phyloP scores from a whole-genome alignment of 1,140 invertebrate species.

The Drosophila lowei region DNA sequence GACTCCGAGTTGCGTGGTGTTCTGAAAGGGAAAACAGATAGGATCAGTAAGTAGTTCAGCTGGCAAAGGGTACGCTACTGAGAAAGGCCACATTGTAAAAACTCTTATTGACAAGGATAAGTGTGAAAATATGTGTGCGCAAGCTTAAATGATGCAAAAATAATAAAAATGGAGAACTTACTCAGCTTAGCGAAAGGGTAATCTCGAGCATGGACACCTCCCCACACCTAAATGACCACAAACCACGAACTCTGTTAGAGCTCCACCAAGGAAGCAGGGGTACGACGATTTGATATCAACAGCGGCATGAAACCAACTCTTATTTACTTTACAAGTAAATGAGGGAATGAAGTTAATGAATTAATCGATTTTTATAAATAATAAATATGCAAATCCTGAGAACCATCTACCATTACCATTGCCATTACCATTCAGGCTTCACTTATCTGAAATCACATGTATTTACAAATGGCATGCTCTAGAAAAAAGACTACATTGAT shows the following conservation, averaged over 20 bases:
- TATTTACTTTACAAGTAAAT: neutral
- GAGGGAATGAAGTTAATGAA: too few species aligned
- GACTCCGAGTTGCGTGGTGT: slow-evolving; percentile 72
- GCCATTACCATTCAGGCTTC: slow-evolving; percentile 13
- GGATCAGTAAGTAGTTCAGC: neutral
- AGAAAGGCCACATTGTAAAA: slow-evolving; percentile 15
- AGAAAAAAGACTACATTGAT: slow-evolving; percentile 23
- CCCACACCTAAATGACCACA: neutral
- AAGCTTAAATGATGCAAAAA: slow-evolving; percentile 1
- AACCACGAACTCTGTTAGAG: neutral
- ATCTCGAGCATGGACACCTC: slow-evolving; percentile 36
- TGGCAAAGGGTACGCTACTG: neutral
- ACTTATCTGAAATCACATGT: slow-evolving; percentile 23
- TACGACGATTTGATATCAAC: neutral
- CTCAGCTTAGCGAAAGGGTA: slow-evolving; percentile 48
- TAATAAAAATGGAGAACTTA: slow-evolving; percentile 53
- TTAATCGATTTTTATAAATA: slow-evolving; percentile 5
- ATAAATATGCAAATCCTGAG: slow-evolving; percentile 17
- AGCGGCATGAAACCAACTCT: too few species aligned
- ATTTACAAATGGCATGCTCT: slow-evolving; percentile 48
- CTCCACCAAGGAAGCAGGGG: too few species aligned
- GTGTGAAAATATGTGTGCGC: neutral
- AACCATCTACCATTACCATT: slow-evolving; percentile 34
- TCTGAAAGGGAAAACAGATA: slow-evolving; percentile 51
- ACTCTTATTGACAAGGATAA: slow-evolving; percentile 13